Evolutionary conservation across 2,113 vertebrate genomes (phyloP), one percentile per base, ranked within the genome.

Genomic region (Cranoglanis bouderius): DNA sequence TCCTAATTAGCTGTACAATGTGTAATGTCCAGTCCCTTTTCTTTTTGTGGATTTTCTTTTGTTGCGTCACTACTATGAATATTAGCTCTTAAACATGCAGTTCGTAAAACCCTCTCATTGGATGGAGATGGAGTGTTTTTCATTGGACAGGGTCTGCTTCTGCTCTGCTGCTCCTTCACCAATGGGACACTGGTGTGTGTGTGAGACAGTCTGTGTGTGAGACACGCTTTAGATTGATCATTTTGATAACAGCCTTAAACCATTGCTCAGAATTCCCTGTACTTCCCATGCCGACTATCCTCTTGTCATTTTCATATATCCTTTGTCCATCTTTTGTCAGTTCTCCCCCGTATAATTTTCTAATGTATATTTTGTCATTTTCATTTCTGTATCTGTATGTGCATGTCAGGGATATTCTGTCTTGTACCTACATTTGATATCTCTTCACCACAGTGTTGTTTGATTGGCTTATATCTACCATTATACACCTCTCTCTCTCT

Each of bases 201-300:
- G n/a, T n/a, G n/a, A n/a, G n/a, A n/a, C n/a, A 86, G 92, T 88
- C 89, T 90, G 92, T 92, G 91, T 91, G 92, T 93, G 93, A 94
- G 94, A 92, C 89, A 85, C 90, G 91, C 92, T 91, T 92, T 86
- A 91, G 90, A 90, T 91, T 94, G 91, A 91, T 93, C 90, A 85
- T 93, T 87, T 89, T 82, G 43, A 88, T 92, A 93, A 94, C 82
- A 87, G 75, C 75, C 63, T 90, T 90, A 93, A 93, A 93, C 91
- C 21, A 89, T 90, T 91, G 91, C 35, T 16, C 90, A 87, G 88
- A 75, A 65, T 51, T 75, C 63, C 84, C 51, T 78, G 55, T 63
- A 46, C 72, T 87, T 40, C 21, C 89, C 89, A 85, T 49, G 90
- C 86, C 86, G 80, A 89, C 89, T 90, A 90, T 89, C 91, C 3